Percentiles rank a stretch among this genome's conserved stretches.
phyloP scores from a whole-genome alignment of 2,888 invertebrate genomes.

The Xylocampa areola region DNA sequence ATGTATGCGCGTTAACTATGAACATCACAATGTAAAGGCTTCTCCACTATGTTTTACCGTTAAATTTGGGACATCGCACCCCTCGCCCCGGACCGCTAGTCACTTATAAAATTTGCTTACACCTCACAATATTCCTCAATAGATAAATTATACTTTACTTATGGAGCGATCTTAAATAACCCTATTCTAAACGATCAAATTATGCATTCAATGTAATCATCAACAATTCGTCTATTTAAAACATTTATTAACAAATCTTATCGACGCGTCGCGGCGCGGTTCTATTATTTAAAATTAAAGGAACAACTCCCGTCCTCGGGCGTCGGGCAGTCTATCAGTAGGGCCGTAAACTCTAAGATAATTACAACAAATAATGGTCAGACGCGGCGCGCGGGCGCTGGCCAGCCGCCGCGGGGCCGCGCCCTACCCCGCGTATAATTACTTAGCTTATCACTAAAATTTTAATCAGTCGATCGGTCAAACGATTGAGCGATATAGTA shows the following conservation, averaged over 20 bases:
- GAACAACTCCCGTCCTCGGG: constrained; percentile 67
- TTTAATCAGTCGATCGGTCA: constrained; percentile 90
- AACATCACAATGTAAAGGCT: constrained; percentile 86
- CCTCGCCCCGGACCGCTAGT: constrained; percentile 81
- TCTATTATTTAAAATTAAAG: constrained; percentile 78
- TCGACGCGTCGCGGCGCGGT: constrained; percentile 67
- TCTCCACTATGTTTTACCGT: constrained; percentile 80
- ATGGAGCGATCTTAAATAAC: constrained; percentile 90
- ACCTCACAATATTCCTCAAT: constrained; percentile 83
- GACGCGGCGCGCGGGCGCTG: constrained; percentile 54
- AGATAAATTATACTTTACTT: constrained; percentile 89
- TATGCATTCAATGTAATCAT: constrained; percentile 85
- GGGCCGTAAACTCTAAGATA: constrained; percentile 80
- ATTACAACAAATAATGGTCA: constrained; percentile 75
- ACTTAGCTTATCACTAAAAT: constrained; percentile 90
- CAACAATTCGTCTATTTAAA: constrained; percentile 87
- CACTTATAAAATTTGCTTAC: constrained; percentile 84
- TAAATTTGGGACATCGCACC: constrained; percentile 84
- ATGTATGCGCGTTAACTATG: constrained; percentile 86
- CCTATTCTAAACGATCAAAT: constrained; percentile 89
- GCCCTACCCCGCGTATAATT: constrained; percentile 70
- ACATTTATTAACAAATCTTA: constrained; percentile 83
- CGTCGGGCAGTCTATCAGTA: constrained; percentile 74
- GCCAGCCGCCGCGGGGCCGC: constrained; percentile 61
- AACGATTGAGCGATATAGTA: constrained; percentile 90